These are phyloP conservation scores for Emydocephalus ijimae DNA, from an alignment of 2,113 vertebrate genomes.

Conservation along the genomic window DNA sequence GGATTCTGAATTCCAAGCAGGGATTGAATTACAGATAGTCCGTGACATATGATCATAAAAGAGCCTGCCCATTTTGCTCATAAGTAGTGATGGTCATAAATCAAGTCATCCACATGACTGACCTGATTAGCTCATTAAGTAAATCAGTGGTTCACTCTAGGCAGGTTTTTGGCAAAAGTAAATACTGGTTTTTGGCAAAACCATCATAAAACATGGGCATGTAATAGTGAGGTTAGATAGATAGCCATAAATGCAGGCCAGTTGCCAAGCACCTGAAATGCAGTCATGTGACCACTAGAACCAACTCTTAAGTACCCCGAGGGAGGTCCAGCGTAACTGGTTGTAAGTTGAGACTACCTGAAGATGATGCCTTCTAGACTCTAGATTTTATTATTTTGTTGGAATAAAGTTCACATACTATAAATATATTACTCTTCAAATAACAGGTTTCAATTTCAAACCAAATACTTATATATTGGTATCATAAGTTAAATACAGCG, in stretches of 20 bases:
- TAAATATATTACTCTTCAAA: neutral
- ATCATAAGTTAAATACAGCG: neutral
- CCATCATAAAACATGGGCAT: neutral
- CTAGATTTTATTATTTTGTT: neutral
- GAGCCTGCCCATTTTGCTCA: neutral
- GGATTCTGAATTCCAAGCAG: neutral
- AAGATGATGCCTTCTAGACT: neutral
- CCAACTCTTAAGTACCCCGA: neutral
- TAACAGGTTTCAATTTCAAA: neutral
- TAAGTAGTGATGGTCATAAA: neutral
- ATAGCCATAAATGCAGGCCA: neutral
- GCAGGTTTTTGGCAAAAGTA: neutral
- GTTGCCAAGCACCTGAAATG: neutral
- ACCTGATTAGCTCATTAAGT: neutral
- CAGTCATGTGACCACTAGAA: neutral
- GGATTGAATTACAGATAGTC: neutral
- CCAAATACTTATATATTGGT: neutral
- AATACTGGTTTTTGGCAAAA: neutral
- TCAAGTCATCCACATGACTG: neutral
- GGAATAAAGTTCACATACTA: neutral
- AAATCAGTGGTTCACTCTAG: neutral
- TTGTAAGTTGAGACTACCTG: neutral
- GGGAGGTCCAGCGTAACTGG: neutral
- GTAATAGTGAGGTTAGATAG: neutral
- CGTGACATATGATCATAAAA: neutral